Conservation (phyloP, 1,140 invertebrate genomes). For the Neocloeon triangulifer region DNA sequence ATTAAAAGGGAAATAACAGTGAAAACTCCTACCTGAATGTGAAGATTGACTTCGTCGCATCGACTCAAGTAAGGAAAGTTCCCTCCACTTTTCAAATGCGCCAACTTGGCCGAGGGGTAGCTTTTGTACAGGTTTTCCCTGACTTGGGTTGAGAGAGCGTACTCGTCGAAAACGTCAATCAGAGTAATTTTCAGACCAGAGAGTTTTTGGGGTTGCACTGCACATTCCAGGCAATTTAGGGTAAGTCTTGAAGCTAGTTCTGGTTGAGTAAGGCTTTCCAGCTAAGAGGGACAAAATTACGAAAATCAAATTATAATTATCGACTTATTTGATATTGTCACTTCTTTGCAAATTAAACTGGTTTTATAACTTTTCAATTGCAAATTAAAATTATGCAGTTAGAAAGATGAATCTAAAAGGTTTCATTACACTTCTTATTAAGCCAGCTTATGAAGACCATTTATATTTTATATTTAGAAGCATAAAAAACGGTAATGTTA, state of each 20-base stretch:
- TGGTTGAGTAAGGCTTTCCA: constrained; percentile 58
- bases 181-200: constrained; percentile 48
- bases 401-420: too few species aligned
- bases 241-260: constrained; percentile 72
- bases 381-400: too few species aligned
- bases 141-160: constrained; percentile 48
- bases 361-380: too few species aligned
- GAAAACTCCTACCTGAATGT: constrained; percentile 43
- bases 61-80: constrained; percentile 83
- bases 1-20: not conserved
- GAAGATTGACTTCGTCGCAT: constrained; percentile 73
- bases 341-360: too few species aligned
- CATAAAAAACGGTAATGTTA: too few species aligned
- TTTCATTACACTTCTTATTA: too few species aligned
- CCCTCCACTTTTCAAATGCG: constrained; percentile 69
- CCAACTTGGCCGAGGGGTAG: constrained; percentile 69
- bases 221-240: constrained; percentile 60
- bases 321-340: not conserved
- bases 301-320: constrained; percentile 1
- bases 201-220: constrained; percentile 57
- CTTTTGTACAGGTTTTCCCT: constrained; percentile 68
- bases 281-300: constrained; percentile 24
- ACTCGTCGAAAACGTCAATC: constrained; percentile 79
- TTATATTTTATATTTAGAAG: too few species aligned
- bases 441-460: too few species aligned